Base-by-base conservation (phyloP, 2,113 vertebrate species). In the Noctilio leporinus region DNA sequence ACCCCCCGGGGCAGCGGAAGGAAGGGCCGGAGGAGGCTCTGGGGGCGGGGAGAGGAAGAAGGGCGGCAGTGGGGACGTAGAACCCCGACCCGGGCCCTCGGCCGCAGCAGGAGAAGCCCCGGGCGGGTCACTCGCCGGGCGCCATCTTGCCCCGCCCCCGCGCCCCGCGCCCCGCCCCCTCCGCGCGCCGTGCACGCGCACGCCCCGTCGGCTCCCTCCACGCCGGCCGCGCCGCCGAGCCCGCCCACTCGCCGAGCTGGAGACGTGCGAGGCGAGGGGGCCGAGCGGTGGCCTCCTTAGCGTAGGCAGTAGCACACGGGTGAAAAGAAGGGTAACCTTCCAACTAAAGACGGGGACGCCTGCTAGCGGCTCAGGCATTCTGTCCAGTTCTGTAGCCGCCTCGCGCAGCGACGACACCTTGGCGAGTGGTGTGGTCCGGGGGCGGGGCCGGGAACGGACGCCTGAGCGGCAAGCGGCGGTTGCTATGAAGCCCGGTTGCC, bases 101-200 rank as follows among this genome's bases (percentile, higher is more conserved):
- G 65, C 24, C 10, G 15, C 40, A 1, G 28, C 30, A 10, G 91
- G n/a, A 55, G 33, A 22, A 19, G 84, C 6, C 55, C 19, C 4
- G 35, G 49, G 1, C 33, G 3, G 53, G 9, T 93, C 84, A 96
- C 75, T 92, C 84, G 9, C 47, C 43, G 5, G 69, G 3, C 67
- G 96, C 97, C 97, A 97, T 97, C 80, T 97, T 97, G 84, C 76
- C 85, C 55, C 0, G 43, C 35, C 26, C 47, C 92, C 86, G 10
- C 30, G 0, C 4, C 20, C 10, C 30, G 0, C 1, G 0, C 1
- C 0, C 49, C 76, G 55, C 81, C 85, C 96, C 38, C 47, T 1
- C 1, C 0, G 40, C 40, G 0, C 35, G 38, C 2, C 70, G 70
- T 51, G 0, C 57, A 17, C 43, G 38, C 0, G 17, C 45, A 0